phyloP scores from a whole-genome alignment of 2,113 vertebrate species.

The Bambusicola thoracicus region DNA sequence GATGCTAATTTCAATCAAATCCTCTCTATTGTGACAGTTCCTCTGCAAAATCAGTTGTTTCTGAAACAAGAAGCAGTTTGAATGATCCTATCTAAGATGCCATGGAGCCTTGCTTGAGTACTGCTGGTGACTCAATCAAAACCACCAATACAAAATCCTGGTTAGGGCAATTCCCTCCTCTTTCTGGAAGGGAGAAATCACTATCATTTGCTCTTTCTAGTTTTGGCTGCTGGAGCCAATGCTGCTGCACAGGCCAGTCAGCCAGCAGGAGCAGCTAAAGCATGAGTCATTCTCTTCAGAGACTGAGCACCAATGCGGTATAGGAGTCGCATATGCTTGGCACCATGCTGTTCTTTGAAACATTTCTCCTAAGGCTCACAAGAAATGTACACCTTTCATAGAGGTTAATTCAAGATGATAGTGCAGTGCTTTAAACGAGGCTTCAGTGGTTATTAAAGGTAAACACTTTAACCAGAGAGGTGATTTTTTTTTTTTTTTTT shows the following conservation, averaged over 20 bases:
- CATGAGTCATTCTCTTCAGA: conserved; percentile 43
- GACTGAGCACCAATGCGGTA: conserved; percentile 25
- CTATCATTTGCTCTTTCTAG: background rate
- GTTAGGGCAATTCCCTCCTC: background rate
- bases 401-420: conserved; percentile 55
- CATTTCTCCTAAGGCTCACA: background rate
- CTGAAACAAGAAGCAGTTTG: background rate
- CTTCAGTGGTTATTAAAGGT: conserved; percentile 49
- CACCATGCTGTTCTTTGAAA: conserved; percentile 51
- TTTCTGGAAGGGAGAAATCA: background rate
- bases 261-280: background rate
- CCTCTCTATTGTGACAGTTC: background rate
- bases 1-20: background rate
- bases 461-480: conserved; percentile 31
- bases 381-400: conserved; percentile 5
- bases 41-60: background rate
- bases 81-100: background rate
- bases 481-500: conserved; percentile 23
- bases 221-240: background rate
- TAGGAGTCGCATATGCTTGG: conserved; percentile 10
- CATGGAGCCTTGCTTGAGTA: background rate
- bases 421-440: conserved; percentile 24
- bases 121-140: background rate
- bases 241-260: conserved; percentile 39
- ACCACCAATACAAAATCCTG: background rate